These are phyloP conservation scores for Schizaphis graminum DNA, from an alignment of 2,888 invertebrate genomes.

Conservation along the genomic window DNA sequence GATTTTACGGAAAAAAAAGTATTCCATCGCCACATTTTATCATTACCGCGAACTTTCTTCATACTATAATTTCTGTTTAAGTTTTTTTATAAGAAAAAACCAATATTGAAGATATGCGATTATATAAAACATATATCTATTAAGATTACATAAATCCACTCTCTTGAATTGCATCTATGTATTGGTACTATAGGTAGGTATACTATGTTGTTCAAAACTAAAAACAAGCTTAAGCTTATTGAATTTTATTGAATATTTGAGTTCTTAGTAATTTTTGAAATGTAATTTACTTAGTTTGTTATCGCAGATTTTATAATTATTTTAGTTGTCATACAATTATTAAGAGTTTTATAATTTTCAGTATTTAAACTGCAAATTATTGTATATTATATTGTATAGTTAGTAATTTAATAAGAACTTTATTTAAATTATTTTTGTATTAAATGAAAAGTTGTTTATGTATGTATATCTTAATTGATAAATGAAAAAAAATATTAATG, in stretches of 20 bases:
- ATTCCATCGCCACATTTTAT: not conserved
- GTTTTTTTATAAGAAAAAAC: not conserved
- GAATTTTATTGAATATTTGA: not conserved
- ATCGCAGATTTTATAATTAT: not conserved
- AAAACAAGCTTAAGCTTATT: not conserved
- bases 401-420: not conserved
- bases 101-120: not conserved
- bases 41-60: not conserved
- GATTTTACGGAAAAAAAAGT: not conserved
- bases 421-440: not conserved
- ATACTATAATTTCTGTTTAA: not conserved
- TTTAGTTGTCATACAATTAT: not conserved
- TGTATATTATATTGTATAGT: not conserved
- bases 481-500: not conserved
- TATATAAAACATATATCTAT: not conserved
- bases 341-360: not conserved
- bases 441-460: not conserved
- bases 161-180: not conserved
- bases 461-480: not conserved
- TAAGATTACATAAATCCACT: not conserved
- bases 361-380: not conserved
- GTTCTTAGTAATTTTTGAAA: not conserved
- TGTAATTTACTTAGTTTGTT: not conserved
- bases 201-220: not conserved
- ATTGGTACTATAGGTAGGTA: not conserved